Evolutionary conservation across 2,113 vertebrate genomes (phyloP).

Genomic region (Canis aureus): DNA sequence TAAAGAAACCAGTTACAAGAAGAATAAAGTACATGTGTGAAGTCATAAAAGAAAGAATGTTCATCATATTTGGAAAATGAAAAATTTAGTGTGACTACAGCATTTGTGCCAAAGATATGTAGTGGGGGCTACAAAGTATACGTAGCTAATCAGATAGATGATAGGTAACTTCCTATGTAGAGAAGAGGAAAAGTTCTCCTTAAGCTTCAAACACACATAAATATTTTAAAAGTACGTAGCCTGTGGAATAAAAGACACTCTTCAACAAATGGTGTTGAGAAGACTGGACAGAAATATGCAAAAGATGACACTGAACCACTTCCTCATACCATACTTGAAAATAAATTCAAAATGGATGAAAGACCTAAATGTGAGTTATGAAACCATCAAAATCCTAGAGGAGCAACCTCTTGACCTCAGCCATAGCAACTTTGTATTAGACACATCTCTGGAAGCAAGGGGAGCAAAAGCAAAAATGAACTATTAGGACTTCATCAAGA

Average conservation of each 20-base stretch:
- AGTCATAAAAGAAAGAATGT: neutral
- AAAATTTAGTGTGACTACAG: neutral
- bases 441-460: neutral
- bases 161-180: neutral
- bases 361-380: neutral
- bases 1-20: neutral
- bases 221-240: neutral
- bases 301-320: neutral
- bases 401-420: neutral
- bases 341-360: neutral
- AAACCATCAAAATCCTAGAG: neutral
- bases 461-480: neutral
- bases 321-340: neutral
- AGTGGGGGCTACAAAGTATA: neutral
- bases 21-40: neutral
- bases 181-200: neutral
- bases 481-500: neutral
- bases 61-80: neutral
- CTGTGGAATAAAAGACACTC: neutral
- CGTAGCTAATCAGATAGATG: neutral
- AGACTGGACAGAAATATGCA: neutral
- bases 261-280: neutral
- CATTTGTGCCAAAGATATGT: neutral
- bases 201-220: neutral
- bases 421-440: neutral